Evolutionary conservation across 2,113 vertebrate species (phyloP).

Genomic region (Lynx canadensis): DNA sequence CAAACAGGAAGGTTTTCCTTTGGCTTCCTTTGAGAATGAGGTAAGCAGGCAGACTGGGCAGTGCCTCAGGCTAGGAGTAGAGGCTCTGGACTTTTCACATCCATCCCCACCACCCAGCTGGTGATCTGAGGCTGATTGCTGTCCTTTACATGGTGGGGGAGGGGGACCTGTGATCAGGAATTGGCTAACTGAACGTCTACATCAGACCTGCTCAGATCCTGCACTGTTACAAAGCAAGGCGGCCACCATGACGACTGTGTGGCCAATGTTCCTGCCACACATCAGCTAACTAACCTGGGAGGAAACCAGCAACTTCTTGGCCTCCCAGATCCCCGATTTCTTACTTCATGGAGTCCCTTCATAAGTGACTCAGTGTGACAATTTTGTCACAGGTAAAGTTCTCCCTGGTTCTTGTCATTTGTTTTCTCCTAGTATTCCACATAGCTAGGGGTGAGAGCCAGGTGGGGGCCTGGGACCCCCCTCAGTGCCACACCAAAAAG

Average conservation of each 20-base stretch:
- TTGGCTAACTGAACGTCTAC: accelerated
- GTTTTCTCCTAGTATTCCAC: background rate
- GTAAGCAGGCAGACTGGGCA: background rate
- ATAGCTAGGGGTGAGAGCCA: background rate
- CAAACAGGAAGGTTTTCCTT: conserved; percentile 41
- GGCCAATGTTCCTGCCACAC: accelerated
- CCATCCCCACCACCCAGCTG: background rate
- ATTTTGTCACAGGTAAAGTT: background rate
- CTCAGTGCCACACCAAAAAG: background rate
- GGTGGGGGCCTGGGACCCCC: accelerated
- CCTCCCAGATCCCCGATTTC: background rate
- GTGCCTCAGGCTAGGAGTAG: background rate
- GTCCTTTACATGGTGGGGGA: background rate
- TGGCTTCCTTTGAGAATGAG: conserved; percentile 42
- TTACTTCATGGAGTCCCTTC: background rate
- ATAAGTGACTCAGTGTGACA: background rate
- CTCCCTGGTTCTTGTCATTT: background rate
- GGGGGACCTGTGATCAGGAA: background rate
- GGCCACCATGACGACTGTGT: accelerated
- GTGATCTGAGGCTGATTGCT: background rate
- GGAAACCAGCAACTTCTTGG: background rate
- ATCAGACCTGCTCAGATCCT: background rate
- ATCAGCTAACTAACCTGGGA: background rate
- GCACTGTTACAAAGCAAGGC: no score
- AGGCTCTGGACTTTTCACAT: background rate